Evolutionary conservation across 2,113 vertebrate genomes (phyloP).

Genomic region (Australoheros scitulus): DNA sequence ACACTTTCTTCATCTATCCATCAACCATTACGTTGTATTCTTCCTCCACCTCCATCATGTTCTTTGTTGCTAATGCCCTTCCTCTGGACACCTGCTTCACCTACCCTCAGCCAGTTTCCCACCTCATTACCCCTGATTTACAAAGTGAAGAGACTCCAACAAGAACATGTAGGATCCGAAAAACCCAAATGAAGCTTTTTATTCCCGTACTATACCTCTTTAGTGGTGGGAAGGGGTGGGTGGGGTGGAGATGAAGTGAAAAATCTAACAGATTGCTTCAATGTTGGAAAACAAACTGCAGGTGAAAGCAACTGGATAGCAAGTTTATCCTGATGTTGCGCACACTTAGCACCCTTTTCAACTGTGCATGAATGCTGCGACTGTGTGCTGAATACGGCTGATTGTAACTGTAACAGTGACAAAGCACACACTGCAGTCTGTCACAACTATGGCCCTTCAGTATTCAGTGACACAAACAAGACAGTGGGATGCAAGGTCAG

Average conservation of each 20-base stretch:
- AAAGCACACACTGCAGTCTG: conserved; percentile 7
- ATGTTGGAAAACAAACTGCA: not conserved
- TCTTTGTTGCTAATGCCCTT: not conserved
- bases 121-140: conserved; percentile 39
- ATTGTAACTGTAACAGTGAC: conserved; percentile 8
- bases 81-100: not conserved
- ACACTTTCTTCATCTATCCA: conserved; percentile 51
- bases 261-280: not conserved
- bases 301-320: not conserved
- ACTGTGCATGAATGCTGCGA: not conserved
- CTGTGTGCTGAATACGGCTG: not conserved
- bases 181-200: not conserved
- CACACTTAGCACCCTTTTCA: not conserved
- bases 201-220: not conserved
- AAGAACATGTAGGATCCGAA: not conserved
- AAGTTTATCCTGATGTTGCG: not conserved
- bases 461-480: conserved; percentile 32
- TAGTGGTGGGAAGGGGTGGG: not conserved
- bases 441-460: not conserved
- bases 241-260: not conserved
- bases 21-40: conserved; percentile 28
- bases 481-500: conserved; percentile 61
- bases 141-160: not conserved
- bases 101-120: conserved; percentile 24
- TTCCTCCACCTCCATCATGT: conserved; percentile 3